Evolutionary conservation across 2,888 invertebrate genomes (phyloP), one percentile per base, ranked within the genome.

Genomic region (Miltochrista miniata): DNA sequence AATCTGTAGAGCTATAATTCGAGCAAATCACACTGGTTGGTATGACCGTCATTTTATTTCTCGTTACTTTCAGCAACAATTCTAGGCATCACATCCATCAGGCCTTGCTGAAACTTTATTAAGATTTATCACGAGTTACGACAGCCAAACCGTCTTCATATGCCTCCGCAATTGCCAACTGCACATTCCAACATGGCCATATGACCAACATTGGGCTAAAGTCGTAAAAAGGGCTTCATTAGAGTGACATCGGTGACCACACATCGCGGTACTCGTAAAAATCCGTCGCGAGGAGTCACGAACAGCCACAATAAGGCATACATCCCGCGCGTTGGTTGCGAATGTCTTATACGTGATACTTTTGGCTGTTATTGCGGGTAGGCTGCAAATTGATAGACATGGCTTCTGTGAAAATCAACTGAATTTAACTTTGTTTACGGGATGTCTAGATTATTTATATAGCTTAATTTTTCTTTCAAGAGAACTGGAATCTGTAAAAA

Each of bases 281-380:
- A 83, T 84, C 81, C 81, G 75, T 72, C 80, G 75, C 35, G 79
- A 74, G 63, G 79, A 80, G 76, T 71, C 80, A 79, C 78, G 80
- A 74, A 66, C 66, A 68, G 56, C 65, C 65, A 69, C 81, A 83
- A 82, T 86, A 86, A 83, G 83, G 77, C 78, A 81, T 74, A 77
- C 65, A 61, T 71, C 70, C 74, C 72, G 74, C 75, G 74, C 78
- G 74, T 72, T 73, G 68, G 61, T 72, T 68, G 72, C 72, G 79
- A 84, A 87, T 86, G 85, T 77, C 72, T 74, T 60, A 70, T 77
- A 87, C 87, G 87, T 87, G 87, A 62, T 74, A 47, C 47, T 70
- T 61, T 58, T 70, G 67, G 69, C 61, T 74, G 67, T 75, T 70
- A 74, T 74, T 74, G 67, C 55, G 18, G 13, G 37, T 18, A 48